Conservation (phyloP, 2,113 vertebrate genomes). For the Gorilla gorilla region DNA sequence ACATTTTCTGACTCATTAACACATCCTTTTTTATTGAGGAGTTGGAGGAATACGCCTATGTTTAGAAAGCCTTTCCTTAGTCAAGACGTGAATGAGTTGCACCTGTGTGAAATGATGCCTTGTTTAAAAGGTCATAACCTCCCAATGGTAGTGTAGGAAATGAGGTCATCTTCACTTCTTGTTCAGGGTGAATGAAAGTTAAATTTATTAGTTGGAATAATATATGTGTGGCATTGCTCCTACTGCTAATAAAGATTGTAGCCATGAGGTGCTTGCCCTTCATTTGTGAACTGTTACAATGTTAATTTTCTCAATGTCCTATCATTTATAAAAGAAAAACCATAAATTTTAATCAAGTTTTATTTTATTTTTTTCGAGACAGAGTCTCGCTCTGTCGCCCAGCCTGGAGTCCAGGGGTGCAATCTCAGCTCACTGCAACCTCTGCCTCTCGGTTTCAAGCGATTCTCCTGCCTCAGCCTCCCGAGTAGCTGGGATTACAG, state of each 20-base stretch:
- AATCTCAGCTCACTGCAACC: neutral
- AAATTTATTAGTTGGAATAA: neutral
- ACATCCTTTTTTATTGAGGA: slow-evolving; percentile 25
- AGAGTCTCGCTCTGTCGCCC: neutral
- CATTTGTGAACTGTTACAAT: neutral
- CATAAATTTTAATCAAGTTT: neutral
- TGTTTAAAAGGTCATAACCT: neutral
- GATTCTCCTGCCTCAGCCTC: neutral
- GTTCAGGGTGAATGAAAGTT: neutral
- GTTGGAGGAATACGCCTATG: neutral
- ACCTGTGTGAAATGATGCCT: slow-evolving; percentile 18
- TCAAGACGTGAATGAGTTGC: neutral
- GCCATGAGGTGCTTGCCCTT: neutral
- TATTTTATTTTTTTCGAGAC: neutral
- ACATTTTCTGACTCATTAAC: slow-evolving; percentile 39
- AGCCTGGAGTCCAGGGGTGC: neutral
- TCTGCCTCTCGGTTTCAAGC: neutral
- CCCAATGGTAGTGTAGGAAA: neutral
- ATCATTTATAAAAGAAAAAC: neutral
- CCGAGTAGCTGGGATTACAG: neutral
- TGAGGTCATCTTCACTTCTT: slow-evolving; percentile 38
- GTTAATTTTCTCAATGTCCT: neutral
- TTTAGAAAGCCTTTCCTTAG: slow-evolving; percentile 20
- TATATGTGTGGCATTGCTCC: neutral
- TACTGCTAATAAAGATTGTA: neutral